Percentiles rank a stretch among this genome's conserved stretches.
phyloP scores from a whole-genome alignment of 2,888 invertebrate species.

The Acrobeloides nanus region DNA sequence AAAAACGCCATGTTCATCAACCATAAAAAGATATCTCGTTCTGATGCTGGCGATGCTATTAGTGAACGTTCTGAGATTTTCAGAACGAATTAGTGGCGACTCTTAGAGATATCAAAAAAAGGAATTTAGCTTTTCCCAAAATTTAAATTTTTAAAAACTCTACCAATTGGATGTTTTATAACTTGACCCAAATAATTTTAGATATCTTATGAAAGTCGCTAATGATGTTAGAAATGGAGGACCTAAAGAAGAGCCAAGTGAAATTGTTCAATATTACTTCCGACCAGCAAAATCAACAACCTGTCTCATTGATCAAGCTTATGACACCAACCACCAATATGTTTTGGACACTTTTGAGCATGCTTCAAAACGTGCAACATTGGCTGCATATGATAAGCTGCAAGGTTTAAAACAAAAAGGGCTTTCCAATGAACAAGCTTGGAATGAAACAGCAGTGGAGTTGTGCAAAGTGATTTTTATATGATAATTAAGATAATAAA shows the following conservation, averaged over 20 bases:
- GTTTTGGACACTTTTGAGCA: conserved; percentile 46
- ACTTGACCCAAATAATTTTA: too few relatives aligned
- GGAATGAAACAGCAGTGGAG: conserved; percentile 36
- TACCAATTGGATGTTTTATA: too few relatives aligned
- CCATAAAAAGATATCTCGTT: background rate
- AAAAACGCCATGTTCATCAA: background rate
- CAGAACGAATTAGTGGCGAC: background rate
- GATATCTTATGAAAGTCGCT: conserved; percentile 36
- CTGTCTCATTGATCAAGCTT: conserved; percentile 10
- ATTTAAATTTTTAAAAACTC: too few relatives aligned
- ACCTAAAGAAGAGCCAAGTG: conserved; percentile 7
- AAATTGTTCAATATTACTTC: conserved; percentile 17
- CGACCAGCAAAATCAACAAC: background rate
- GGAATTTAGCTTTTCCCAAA: too few relatives aligned
- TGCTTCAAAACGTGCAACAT: conserved; percentile 35
- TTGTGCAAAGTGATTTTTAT: conserved; percentile 22
- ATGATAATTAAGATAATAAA: conserved; percentile 59
- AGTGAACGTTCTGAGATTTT: too few relatives aligned
- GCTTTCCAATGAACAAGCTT: conserved; percentile 25
- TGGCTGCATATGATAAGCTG: conserved; percentile 30
- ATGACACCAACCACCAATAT: conserved; percentile 5
- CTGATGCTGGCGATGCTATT: conserved; percentile 12
- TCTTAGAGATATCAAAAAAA: background rate
- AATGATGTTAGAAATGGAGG: conserved; percentile 14
- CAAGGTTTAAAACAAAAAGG: conserved; percentile 18